A percentile compares a stretch with the other conserved stretches of the same genome.
Evolutionary conservation across 2,888 invertebrate species (phyloP).

Genomic region (Brachycybe producta): DNA sequence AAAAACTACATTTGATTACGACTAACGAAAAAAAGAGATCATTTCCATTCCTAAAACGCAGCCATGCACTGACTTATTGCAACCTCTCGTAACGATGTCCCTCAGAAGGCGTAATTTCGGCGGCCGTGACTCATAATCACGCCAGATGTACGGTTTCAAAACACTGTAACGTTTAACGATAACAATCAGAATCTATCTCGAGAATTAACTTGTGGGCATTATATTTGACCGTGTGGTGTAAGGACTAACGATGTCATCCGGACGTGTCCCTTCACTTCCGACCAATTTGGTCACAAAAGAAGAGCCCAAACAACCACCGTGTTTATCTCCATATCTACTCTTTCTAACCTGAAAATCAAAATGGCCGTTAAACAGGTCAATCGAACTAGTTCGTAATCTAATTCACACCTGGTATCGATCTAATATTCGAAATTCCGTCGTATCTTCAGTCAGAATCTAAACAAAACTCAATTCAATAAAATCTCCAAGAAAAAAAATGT

Average conservation of each 20-base stretch:
- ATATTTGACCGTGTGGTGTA: slow-evolving; percentile 35
- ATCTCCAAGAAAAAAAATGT: not conserved
- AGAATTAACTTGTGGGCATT: slow-evolving; percentile 6
- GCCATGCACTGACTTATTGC: too few species aligned
- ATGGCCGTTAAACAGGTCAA: too few species aligned
- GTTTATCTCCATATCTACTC: not conserved
- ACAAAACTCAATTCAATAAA: too few species aligned
- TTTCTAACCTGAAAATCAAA: not conserved
- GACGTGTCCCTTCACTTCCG: slow-evolving; percentile 32
- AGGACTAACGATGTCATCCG: slow-evolving; percentile 34
- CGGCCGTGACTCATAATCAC: slow-evolving; percentile 52
- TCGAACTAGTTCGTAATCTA: not conserved
- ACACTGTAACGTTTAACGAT: slow-evolving; percentile 35
- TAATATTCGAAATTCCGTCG: too few species aligned
- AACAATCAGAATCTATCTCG: not conserved
- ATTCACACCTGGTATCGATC: slow-evolving; percentile 3
- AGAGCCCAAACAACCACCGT: not conserved
- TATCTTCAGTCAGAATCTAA: too few species aligned
- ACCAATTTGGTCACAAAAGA: slow-evolving; percentile 32
- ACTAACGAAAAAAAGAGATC: too few species aligned
- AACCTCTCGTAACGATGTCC: too few species aligned
- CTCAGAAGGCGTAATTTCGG: slow-evolving; percentile 56
- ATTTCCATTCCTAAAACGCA: too few species aligned
- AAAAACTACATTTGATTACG: too few species aligned
- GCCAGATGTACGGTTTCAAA: slow-evolving; percentile 70